These are phyloP conservation scores for Drosophila pruinosa DNA, from an alignment of 1,140 invertebrate genomes.

Conservation along the genomic window DNA sequence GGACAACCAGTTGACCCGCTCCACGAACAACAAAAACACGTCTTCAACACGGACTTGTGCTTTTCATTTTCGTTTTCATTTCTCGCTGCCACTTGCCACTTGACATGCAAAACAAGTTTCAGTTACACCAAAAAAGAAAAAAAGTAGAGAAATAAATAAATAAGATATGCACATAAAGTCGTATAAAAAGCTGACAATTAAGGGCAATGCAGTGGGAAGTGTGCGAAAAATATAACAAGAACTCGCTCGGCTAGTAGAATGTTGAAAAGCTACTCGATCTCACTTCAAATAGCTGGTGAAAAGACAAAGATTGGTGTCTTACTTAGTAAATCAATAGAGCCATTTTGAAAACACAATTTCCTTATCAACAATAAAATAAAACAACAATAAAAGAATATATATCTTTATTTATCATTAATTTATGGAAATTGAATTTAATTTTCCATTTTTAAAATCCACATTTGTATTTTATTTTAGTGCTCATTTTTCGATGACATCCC, in stretches of 20 bases:
- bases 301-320: too few relatives aligned
- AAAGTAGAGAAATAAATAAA: background rate
- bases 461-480: too few relatives aligned
- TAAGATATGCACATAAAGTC: background rate
- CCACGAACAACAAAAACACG: constrained; percentile 12
- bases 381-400: too few relatives aligned
- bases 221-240: background rate
- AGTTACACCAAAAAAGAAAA: constrained; percentile 18
- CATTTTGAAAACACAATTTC: too few relatives aligned
- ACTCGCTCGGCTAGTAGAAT: background rate
- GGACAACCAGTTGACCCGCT: constrained; percentile 39
- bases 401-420: too few relatives aligned
- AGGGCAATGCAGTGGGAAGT: constrained; percentile 10
- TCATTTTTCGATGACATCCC: too few relatives aligned
- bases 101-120: constrained; percentile 34
- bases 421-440: too few relatives aligned
- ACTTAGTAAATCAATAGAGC: too few relatives aligned
- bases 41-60: constrained; percentile 4
- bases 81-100: constrained; percentile 12
- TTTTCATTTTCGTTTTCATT: constrained; percentile 30
- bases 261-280: background rate
- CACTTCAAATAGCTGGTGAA: background rate
- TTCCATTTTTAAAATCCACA: too few relatives aligned
- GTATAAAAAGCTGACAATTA: background rate
- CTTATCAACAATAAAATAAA: too few relatives aligned